Percentiles rank a stretch among this genome's conserved stretches.
These are phyloP conservation scores for Ceyx margarethae DNA, from an alignment of 2,113 vertebrate species.

Conservation along the genomic window DNA sequence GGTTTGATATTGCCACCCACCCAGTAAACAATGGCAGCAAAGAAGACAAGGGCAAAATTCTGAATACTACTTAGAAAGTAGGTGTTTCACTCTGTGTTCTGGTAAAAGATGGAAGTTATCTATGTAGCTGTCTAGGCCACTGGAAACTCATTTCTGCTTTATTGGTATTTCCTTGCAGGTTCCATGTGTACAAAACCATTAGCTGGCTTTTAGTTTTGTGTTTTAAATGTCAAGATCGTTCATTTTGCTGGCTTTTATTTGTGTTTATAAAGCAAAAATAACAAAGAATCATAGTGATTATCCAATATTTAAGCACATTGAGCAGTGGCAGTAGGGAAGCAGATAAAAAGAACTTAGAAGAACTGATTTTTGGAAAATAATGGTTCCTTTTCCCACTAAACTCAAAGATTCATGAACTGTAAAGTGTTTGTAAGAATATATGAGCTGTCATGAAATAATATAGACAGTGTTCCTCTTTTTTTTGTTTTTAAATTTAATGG, in stretches of 20 bases:
- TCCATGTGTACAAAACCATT: not conserved
- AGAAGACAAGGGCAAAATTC: not conserved
- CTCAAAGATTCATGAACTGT: not conserved
- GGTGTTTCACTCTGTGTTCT: not conserved
- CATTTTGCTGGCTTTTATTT: not conserved
- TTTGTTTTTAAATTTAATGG: not conserved
- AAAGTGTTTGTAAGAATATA: not conserved
- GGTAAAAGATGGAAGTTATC: not conserved
- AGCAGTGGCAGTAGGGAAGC: not conserved
- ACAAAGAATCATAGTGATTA: not conserved
- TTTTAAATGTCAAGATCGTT: not conserved
- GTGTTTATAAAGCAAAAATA: not conserved
- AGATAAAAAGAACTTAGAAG: not conserved
- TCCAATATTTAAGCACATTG: not conserved
- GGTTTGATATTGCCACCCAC: not conserved
- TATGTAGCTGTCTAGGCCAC: fast-evolving
- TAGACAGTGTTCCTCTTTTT: not conserved
- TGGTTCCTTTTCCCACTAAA: not conserved
- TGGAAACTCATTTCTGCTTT: not conserved
- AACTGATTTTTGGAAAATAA: not conserved
- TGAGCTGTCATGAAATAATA: not conserved
- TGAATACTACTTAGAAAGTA: not conserved
- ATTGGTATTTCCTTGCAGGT: not conserved
- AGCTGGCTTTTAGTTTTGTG: not conserved
- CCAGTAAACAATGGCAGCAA: not conserved